Evolutionary conservation across 2,888 invertebrate genomes (phyloP), one percentile per base, ranked within the genome.

Genomic region (Maniola hyperantus): DNA sequence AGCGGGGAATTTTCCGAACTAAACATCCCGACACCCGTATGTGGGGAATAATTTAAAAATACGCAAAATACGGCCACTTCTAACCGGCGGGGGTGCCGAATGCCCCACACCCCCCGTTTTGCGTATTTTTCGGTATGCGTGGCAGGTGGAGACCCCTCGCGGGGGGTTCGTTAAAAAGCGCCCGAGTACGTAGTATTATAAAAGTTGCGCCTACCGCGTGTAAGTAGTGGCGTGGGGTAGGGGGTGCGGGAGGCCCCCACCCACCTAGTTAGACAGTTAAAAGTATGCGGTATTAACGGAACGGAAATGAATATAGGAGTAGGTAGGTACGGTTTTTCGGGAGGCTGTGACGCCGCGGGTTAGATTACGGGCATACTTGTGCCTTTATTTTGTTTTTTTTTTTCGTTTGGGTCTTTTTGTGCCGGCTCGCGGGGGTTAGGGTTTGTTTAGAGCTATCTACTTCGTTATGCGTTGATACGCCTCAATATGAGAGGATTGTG

Each of bases 231-330:
- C 85, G 67, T 63, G 68, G 77, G 80, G 77, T 69, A 74, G 73
- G 72, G 77, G 74, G 76, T 78, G 74, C 72, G 62, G 65, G 59
- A 10, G 66, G 63, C 66, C 66, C 70, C 74, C 73, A 67, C 72
- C 79, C 85, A 87, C 91, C 91, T 91, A 92, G 91, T 92, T 92
- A 92, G 91, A 91, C 91, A 91, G 91, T 91, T 91, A 92, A 92
- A 92, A 91, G 91, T 92, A 92, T 92, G 91, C 91, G 91, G 91
- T 91, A 92, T 92, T 91, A 92, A 92, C 91, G 84, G 85, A 89
- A 91, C 91, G 91, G 91, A 92, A 92, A 92, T 91, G 91, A 92
- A 92, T 92, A 89, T 90, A 91, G 89, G 90, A 85, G 89, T 88
- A 87, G 85, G 85, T 84, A 84, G 81, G 67, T 76, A 73, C 72